A percentile compares a stretch with the other conserved stretches of the same genome.
phyloP scores from a whole-genome alignment of 92 coral and sea anemone species.

The Zoanthus solanderi region DNA sequence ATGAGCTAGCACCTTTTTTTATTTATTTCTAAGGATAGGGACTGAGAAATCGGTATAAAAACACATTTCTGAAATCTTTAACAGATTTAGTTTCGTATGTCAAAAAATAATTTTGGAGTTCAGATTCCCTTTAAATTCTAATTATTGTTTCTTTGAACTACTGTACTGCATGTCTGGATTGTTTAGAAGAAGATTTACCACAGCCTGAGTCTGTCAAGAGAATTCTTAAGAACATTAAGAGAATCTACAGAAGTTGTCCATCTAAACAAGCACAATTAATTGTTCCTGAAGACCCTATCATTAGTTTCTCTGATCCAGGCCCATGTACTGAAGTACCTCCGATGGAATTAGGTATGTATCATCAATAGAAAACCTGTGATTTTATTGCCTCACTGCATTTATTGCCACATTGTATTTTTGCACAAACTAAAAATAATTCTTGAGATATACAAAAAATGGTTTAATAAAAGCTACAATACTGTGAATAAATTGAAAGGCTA shows the following conservation, averaged over 20 bases:
- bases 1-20: too few relatives aligned
- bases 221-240: constrained; percentile 21
- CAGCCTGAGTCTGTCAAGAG: constrained; percentile 34
- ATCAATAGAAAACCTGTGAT: neutral
- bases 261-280: neutral
- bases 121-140: neutral
- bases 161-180: neutral
- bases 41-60: too few relatives aligned
- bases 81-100: too few relatives aligned
- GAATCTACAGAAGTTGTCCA: constrained; percentile 29
- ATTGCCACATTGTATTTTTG: too few relatives aligned
- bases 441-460: too few relatives aligned
- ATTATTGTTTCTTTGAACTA: neutral
- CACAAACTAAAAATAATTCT: too few relatives aligned
- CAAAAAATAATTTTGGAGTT: too few relatives aligned
- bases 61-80: too few relatives aligned
- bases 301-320: constrained; percentile 18
- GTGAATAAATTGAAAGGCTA: too few relatives aligned
- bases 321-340: constrained; percentile 14
- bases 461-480: too few relatives aligned
- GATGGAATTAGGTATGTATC: constrained; percentile 4
- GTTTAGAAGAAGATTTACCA: constrained; percentile 36
- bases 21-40: too few relatives aligned
- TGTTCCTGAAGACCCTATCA: constrained; percentile 16
- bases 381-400: too few relatives aligned